A percentile compares a stretch with the other conserved stretches of the same genome.
Conservation (phyloP, 2,113 vertebrate species). For the Chaetodon trifascialis region DNA sequence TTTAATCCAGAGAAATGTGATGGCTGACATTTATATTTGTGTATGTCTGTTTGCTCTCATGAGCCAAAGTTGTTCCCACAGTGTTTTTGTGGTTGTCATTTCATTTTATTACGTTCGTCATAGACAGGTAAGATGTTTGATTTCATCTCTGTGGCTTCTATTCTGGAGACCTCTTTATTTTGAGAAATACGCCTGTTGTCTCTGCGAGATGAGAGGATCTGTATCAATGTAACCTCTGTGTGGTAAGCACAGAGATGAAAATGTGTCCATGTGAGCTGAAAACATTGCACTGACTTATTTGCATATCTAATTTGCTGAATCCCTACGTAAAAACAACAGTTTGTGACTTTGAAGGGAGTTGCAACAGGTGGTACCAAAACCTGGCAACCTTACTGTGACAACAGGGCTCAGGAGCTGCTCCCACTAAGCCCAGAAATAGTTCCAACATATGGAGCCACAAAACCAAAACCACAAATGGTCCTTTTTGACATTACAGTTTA, state of each 20-base stretch:
- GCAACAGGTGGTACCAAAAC: too few relatives aligned
- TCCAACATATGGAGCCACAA: too few relatives aligned
- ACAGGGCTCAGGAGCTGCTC: too few relatives aligned
- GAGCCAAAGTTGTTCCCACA: background rate
- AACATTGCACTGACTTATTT: background rate
- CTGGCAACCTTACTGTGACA: too few relatives aligned
- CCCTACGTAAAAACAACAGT: background rate
- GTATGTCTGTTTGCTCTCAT: background rate
- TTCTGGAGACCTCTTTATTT: background rate
- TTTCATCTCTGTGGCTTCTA: background rate
- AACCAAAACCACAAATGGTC: too few relatives aligned
- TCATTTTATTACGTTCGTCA: too few relatives aligned
- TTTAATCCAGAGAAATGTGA: background rate
- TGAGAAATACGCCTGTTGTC: background rate
- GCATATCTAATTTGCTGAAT: background rate
- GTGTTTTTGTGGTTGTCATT: background rate
- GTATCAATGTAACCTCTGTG: background rate
- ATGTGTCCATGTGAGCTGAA: background rate
- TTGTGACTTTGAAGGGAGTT: too few relatives aligned
- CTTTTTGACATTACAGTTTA: too few relatives aligned
- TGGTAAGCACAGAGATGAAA: background rate
- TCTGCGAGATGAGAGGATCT: background rate
- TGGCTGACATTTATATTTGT: background rate
- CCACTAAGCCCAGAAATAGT: background rate
- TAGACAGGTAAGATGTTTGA: background rate